Conservation (phyloP, 2,113 vertebrate species). For the Mormoops blainvillei region DNA sequence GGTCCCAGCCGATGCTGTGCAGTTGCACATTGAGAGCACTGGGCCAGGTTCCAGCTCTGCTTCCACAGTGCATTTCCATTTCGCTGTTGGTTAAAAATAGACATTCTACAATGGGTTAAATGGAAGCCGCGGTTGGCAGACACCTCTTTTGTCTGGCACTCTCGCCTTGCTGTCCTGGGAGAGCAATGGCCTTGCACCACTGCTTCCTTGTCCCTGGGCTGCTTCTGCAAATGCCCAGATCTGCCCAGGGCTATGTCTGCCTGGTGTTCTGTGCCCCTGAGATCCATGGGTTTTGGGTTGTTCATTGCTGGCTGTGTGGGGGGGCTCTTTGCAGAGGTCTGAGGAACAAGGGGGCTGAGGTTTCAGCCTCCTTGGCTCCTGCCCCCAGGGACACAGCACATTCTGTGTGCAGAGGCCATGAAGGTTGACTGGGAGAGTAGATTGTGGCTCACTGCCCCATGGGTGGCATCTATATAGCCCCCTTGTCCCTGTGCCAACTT, state of each 20-base stretch:
- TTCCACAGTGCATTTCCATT: too few relatives aligned
- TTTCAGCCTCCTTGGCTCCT: neutral
- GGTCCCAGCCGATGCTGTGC: neutral
- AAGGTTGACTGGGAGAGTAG: neutral
- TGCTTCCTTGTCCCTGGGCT: neutral
- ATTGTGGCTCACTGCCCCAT: neutral
- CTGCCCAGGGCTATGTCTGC: neutral
- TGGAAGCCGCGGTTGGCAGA: neutral
- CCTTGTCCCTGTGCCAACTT: neutral
- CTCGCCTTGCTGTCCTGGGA: neutral
- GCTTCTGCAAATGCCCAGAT: neutral
- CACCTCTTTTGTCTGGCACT: neutral
- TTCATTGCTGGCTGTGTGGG: neutral
- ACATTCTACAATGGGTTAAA: neutral
- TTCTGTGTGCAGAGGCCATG: neutral
- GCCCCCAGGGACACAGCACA: neutral
- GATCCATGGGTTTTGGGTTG: neutral
- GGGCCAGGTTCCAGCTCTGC: neutral
- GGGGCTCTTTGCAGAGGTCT: neutral
- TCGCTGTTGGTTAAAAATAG: neutral
- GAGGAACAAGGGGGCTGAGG: neutral
- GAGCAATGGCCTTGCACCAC: too few relatives aligned
- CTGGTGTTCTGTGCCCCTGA: accelerated
- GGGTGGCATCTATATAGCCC: neutral
- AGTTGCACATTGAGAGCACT: neutral